Evolutionary conservation across 1,140 invertebrate genomes (phyloP).

Genomic region (Agraylea sexmaculata): DNA sequence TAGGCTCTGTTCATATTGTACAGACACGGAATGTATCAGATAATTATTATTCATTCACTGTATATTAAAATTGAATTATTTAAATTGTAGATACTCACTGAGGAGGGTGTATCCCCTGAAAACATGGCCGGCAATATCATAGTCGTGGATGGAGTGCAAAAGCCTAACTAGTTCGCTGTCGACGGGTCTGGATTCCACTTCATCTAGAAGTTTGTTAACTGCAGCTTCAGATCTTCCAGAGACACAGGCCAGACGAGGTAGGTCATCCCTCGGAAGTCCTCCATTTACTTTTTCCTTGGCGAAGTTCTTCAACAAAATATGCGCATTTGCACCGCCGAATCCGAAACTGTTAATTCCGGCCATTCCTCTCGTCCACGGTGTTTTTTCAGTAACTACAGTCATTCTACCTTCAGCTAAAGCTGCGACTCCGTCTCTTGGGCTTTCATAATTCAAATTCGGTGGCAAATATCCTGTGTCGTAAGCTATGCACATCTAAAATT

Average conservation of each 20-base stretch:
- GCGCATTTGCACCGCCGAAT: constrained; percentile 75
- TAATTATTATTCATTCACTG: too few species aligned
- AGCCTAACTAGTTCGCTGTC: constrained; percentile 45
- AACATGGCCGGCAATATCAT: constrained; percentile 43
- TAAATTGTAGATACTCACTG: too few species aligned
- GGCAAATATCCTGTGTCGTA: constrained; percentile 64
- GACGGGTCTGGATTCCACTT: constrained; percentile 44
- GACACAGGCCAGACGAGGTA: constrained; percentile 43
- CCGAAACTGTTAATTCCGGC: constrained; percentile 76
- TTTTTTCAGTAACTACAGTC: constrained; percentile 55
- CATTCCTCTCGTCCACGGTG: constrained; percentile 46
- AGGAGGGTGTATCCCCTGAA: constrained; percentile 45
- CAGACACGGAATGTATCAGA: too few species aligned
- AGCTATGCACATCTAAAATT: constrained; percentile 42
- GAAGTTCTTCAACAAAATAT: constrained; percentile 53
- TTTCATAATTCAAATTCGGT: constrained; percentile 67
- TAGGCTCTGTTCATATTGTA: too few species aligned
- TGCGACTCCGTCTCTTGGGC: constrained; percentile 60
- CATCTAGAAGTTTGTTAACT: constrained; percentile 53
- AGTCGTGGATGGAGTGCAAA: constrained; percentile 42
- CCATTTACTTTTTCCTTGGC: constrained; percentile 41
- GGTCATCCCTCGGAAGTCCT: constrained; percentile 37
- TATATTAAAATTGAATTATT: too few species aligned
- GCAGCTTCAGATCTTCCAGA: constrained; percentile 50
- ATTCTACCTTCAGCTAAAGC: constrained; percentile 58